phyloP scores from a whole-genome alignment of 2,113 vertebrate species.

The Pterocles orientalis region DNA sequence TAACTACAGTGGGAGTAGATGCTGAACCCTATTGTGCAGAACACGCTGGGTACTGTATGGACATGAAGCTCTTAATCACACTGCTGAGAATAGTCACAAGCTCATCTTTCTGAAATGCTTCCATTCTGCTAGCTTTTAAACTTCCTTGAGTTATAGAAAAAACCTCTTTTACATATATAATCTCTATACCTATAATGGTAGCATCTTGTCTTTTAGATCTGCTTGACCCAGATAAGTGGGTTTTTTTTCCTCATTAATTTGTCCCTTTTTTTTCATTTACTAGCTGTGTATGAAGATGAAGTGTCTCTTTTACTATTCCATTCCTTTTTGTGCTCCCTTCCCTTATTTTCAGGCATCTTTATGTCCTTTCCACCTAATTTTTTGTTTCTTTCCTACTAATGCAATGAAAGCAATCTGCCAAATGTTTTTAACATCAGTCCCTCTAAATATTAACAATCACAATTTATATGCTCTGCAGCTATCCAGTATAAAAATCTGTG shows the following conservation, averaged over 20 bases:
- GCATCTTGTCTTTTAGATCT: not conserved
- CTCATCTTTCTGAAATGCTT: not conserved
- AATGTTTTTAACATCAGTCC: not conserved
- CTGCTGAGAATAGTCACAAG: not conserved
- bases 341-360: not conserved
- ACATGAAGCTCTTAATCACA: not conserved
- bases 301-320: not conserved
- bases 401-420: not conserved
- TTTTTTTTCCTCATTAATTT: not conserved
- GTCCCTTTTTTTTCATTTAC: not conserved
- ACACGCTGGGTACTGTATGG: not conserved
- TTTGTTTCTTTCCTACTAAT: not conserved
- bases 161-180: not conserved
- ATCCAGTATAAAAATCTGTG: not conserved
- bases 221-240: not conserved
- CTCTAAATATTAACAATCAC: not conserved
- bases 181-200: not conserved
- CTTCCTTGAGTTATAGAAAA: not conserved
- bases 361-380: not conserved
- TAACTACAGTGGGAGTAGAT: not conserved
- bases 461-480: not conserved
- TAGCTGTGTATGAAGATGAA: not conserved
- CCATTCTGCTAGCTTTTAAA: not conserved
- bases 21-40: not conserved
- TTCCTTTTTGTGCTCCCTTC: not conserved